A percentile compares a stretch with the other conserved stretches of the same genome.
Evolutionary conservation across 1,140 invertebrate genomes (phyloP).

Genomic region (Euglossa dilemma): DNA sequence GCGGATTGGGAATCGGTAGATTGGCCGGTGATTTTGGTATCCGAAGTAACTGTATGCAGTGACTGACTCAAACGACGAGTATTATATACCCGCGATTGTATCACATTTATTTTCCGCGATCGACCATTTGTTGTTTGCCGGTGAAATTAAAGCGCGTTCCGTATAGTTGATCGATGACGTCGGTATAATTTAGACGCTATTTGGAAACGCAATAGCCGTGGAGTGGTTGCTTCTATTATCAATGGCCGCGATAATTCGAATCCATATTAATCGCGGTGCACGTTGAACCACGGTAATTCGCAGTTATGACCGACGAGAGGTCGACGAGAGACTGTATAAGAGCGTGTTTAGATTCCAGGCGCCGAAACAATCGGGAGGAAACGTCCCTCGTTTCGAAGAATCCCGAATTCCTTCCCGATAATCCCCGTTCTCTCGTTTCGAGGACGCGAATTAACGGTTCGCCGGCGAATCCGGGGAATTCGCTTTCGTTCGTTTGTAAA

Average conservation of each 20-base stretch:
- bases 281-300: not conserved
- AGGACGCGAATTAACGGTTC: not conserved
- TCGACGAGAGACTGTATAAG: too few relatives aligned
- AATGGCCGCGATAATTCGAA: not conserved
- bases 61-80: too few relatives aligned
- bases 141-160: not conserved
- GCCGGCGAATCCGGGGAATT: too few relatives aligned
- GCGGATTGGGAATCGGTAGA: too few relatives aligned
- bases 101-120: not conserved
- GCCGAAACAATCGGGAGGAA: not conserved
- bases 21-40: too few relatives aligned
- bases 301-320: not conserved
- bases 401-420: too few relatives aligned
- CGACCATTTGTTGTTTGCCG: not conserved
- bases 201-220: not conserved
- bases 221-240: not conserved
- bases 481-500: not conserved
- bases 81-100: too few relatives aligned
- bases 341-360: not conserved
- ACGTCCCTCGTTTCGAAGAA: not conserved
- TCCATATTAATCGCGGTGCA: not conserved
- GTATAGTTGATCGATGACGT: not conserved
- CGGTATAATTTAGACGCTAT: not conserved
- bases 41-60: too few relatives aligned
- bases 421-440: too few relatives aligned